phyloP scores from a whole-genome alignment of 2,888 invertebrate species.

The Taphrorychus bicolor region DNA sequence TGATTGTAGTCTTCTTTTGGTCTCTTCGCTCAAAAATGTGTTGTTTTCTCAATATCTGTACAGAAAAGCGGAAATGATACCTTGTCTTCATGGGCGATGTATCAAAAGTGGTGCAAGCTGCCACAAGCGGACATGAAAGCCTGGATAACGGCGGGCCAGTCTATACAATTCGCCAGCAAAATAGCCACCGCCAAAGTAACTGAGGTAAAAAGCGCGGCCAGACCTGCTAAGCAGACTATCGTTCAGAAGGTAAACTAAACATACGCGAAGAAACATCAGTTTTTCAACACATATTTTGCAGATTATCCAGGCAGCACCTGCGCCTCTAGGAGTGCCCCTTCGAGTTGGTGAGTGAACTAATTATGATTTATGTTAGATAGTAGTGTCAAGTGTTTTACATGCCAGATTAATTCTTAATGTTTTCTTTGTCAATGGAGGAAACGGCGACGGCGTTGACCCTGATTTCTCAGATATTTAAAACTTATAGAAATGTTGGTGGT shows the following conservation, averaged over 20 bases:
- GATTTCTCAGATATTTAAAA: too few species aligned
- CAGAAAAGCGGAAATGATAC: slow-evolving; percentile 68
- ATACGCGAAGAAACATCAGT: background rate
- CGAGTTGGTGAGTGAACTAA: background rate
- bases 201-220: slow-evolving; percentile 54
- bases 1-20: too few species aligned
- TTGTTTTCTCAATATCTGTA: background rate
- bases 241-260: slow-evolving; percentile 40
- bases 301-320: slow-evolving; percentile 5
- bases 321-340: slow-evolving; percentile 31
- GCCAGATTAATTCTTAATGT: too few species aligned
- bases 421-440: too few species aligned
- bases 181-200: slow-evolving; percentile 73
- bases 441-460: too few species aligned
- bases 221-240: slow-evolving; percentile 33
- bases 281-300: background rate
- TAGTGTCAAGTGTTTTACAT: too few species aligned
- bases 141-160: slow-evolving; percentile 82
- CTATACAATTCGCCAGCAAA: slow-evolving; percentile 75
- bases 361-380: too few species aligned
- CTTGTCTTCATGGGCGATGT: slow-evolving; percentile 74
- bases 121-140: slow-evolving; percentile 75
- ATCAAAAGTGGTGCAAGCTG: slow-evolving; percentile 85
- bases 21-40: too few species aligned
- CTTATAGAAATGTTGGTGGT: too few species aligned